Base-by-base conservation (phyloP, 2,797 vertebrate genomes). In the Ptychadena robeensis region DNA sequence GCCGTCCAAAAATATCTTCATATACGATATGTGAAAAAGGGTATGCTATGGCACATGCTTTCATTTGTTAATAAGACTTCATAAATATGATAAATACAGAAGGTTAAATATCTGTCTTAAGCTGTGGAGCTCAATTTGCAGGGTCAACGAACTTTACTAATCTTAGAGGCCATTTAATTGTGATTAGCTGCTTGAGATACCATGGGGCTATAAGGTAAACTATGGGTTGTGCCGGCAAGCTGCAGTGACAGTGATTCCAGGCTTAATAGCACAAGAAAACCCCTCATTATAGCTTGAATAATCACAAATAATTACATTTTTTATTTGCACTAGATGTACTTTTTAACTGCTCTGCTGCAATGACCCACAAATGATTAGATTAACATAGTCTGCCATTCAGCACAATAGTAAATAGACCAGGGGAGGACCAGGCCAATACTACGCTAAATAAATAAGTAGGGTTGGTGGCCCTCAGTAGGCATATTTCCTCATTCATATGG, bases 21-120 rank as follows among this genome's bases (percentile, higher is more conserved):
- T 65, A 65, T 65, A 30, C 48, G 3, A 40, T 65, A 44, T 44
- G 27, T 72, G 14, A 72, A 72, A 48, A 14, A 40, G 65, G 65
- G 6, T n/a, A n/a, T 67, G 32, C 18, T 22, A 28, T 28, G 40
- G 28, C 53, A 25, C n/a, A 22, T 76, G 35, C 59, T 12, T 38
- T n/a, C 11, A 10, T 44, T 37, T 30, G 7, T 38, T 76, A 27
- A 68, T 32, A n/a, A 30, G 10, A 25, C 18, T 5, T 32, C 12
- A 35, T 10, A 30, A 76, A 12, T 57, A 74, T 25, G 9, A 25
- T 37, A 30, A 25, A 34, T 4, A 25, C 28, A 74, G 18, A 67
- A 35, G 32, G 31, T 6, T 9, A 34, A 37, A 61, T 34, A 63
- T 34, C 73, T 18, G 25, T 14, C 32, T n/a, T 77, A 77, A 11